Percentiles rank a stretch among this genome's conserved stretches.
phyloP scores from a whole-genome alignment of 2,888 invertebrate species.

The Heliothis peltigera region DNA sequence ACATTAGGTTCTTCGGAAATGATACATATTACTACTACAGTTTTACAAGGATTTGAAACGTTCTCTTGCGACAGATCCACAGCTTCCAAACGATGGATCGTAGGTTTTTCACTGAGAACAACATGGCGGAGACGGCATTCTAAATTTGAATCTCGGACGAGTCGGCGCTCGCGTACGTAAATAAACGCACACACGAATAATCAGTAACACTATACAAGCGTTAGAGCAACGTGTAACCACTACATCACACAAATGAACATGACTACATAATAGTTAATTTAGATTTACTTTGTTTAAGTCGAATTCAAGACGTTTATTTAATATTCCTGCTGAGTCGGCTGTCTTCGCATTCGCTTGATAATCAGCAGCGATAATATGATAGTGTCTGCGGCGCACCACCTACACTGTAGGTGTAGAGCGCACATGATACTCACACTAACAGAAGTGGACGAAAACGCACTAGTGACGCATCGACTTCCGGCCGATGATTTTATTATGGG shows the following conservation, averaged over 20 bases:
- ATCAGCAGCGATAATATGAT: conserved; percentile 67
- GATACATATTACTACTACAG: not conserved
- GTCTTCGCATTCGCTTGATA: conserved; percentile 57
- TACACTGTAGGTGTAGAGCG: conserved; percentile 66
- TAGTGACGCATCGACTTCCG: conserved; percentile 89
- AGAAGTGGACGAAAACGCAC: conserved; percentile 85
- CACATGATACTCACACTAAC: conserved; percentile 80
- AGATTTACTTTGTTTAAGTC: conserved; percentile 51
- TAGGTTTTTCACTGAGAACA: conserved; percentile 89
- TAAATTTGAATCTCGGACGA: conserved; percentile 90
- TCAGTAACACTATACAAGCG: conserved; percentile 88
- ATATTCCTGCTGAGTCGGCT: conserved; percentile 18
- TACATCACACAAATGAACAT: conserved; percentile 68
- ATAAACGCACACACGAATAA: conserved; percentile 89
- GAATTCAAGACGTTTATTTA: conserved; percentile 31
- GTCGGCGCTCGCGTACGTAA: conserved; percentile 90
- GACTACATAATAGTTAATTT: conserved; percentile 66
- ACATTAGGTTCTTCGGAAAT: not conserved
- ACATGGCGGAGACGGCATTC: conserved; percentile 90
- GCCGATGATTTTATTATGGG: conserved; percentile 87
- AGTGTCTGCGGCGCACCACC: conserved; percentile 66
- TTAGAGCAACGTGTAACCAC: conserved; percentile 76
- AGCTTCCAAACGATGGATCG: conserved; percentile 81
- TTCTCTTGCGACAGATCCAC: conserved; percentile 77
- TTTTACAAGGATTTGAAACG: conserved; percentile 33